phyloP scores from a whole-genome alignment of 64 coral and sea anemone genomes.

The Porites australiensis region DNA sequence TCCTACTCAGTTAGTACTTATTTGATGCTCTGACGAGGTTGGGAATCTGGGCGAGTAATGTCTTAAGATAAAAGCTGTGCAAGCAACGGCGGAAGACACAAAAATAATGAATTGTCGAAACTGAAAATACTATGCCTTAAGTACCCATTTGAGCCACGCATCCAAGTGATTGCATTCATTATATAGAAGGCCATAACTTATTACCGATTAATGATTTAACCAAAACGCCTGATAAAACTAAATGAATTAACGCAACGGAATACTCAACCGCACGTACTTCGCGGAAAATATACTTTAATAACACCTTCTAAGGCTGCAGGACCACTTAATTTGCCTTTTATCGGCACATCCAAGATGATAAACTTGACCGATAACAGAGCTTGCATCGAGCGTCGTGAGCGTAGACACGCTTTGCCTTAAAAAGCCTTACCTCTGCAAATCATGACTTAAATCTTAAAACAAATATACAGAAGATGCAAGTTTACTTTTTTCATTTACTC shows the following conservation, averaged over 20 bases:
- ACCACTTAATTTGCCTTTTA: background rate
- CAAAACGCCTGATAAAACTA: background rate
- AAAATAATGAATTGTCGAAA: too few species aligned
- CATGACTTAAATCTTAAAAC: too few species aligned
- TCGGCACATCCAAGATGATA: background rate
- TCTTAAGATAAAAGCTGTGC: too few species aligned
- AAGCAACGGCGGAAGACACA: too few species aligned
- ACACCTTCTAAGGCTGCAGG: background rate
- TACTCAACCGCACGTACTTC: background rate
- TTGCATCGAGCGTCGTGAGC: background rate
- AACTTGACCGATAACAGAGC: background rate
- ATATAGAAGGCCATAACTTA: background rate
- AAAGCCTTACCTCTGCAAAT: too few species aligned
- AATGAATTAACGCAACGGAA: background rate
- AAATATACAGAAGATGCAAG: too few species aligned
- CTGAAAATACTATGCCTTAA: too few species aligned
- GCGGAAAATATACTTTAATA: background rate
- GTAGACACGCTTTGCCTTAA: background rate
- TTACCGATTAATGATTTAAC: background rate
- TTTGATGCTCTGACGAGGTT: background rate
- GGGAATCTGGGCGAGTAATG: too few species aligned
- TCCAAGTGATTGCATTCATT: background rate
- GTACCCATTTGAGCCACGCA: too few species aligned
- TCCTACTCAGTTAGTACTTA: background rate
- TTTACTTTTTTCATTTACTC: too few species aligned